phyloP scores from a whole-genome alignment of 2,113 vertebrate species.

The Anas platyrhynchos region DNA sequence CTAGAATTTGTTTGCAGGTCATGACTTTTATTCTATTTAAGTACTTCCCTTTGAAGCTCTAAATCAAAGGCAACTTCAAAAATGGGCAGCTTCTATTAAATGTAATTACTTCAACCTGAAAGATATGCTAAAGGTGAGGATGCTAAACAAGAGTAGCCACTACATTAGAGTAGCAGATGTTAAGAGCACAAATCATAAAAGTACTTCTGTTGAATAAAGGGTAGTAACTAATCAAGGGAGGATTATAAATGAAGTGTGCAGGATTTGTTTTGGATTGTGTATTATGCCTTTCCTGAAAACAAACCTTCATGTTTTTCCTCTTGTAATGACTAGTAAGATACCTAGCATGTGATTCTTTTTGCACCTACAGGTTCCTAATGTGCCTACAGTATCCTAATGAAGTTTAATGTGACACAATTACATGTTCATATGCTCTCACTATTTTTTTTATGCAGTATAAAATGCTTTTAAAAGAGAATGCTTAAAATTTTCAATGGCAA shows the following conservation, averaged over 20 bases:
- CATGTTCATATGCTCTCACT: background rate
- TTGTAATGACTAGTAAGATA: background rate
- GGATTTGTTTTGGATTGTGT: background rate
- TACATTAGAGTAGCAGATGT: constrained; percentile 37
- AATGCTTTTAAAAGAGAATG: background rate
- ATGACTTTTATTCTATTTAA: constrained; percentile 56
- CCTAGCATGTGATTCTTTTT: background rate
- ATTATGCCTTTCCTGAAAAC: background rate
- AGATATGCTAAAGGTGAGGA: constrained; percentile 33
- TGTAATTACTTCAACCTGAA: constrained; percentile 60
- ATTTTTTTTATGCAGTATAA: background rate
- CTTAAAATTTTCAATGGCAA: background rate
- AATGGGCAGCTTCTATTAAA: constrained; percentile 34
- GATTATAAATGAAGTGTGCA: background rate
- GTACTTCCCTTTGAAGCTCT: constrained; percentile 46
- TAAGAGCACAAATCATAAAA: background rate
- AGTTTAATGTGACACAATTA: background rate
- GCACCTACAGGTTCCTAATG: background rate
- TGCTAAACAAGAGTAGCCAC: constrained; percentile 27
- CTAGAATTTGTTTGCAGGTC: constrained; percentile 24
- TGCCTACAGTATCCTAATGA: background rate
- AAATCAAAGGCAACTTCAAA: constrained; percentile 46
- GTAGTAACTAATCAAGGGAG: background rate
- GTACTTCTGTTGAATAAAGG: background rate
- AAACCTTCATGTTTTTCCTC: background rate